Percentiles rank a stretch among this genome's conserved stretches.
Conservation (phyloP, 2,113 vertebrate species). For the Passer domesticus region DNA sequence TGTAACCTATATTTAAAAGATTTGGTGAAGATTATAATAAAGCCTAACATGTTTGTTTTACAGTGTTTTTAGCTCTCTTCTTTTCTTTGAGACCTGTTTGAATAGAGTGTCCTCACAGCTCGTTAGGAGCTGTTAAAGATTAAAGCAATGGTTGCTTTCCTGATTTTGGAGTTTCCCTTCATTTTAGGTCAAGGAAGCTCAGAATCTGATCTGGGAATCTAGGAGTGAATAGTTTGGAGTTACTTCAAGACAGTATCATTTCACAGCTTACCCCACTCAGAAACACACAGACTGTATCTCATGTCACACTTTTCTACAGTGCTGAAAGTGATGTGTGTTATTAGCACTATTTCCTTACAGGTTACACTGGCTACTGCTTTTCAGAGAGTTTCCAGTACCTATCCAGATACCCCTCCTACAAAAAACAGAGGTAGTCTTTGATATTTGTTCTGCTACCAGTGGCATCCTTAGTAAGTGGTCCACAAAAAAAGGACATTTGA, state of each 20-base stretch:
- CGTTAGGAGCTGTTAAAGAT: not conserved
- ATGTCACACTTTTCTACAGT: not conserved
- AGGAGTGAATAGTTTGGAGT: not conserved
- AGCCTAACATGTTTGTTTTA: not conserved
- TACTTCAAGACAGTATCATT: not conserved
- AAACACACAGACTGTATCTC: not conserved
- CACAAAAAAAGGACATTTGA: not conserved
- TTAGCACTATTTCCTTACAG: not conserved
- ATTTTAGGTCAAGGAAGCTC: not conserved
- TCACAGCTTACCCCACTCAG: not conserved
- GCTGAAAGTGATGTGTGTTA: not conserved
- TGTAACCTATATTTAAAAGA: not conserved
- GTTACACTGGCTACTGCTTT: not conserved
- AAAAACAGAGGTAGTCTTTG: not conserved
- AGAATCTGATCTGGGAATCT: not conserved
- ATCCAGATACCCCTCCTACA: not conserved
- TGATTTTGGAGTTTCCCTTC: not conserved
- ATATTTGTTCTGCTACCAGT: not conserved
- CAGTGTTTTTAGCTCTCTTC: not conserved
- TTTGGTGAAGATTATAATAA: not conserved
- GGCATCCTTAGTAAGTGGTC: not conserved
- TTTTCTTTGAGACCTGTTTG: not conserved
- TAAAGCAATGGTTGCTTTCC: not conserved
- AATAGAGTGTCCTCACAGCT: not conserved
- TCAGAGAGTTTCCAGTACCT: not conserved